Evolutionary conservation across 2,888 invertebrate genomes (phyloP).

Genomic region (Acronicta alni): DNA sequence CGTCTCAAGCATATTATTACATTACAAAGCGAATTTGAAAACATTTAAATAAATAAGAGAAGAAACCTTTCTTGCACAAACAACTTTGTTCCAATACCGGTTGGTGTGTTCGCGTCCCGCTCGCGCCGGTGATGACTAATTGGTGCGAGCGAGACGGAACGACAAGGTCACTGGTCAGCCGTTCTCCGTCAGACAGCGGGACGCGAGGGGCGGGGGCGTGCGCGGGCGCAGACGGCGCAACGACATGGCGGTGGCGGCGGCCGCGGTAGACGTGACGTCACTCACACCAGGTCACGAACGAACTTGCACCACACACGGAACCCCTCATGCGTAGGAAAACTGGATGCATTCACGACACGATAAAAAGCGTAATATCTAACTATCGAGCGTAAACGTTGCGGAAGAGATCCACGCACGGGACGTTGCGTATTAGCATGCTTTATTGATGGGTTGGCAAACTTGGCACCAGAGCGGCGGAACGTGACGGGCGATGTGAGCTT

Average conservation of each 20-base stretch:
- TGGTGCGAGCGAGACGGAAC: constrained; percentile 73
- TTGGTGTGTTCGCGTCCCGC: constrained; percentile 66
- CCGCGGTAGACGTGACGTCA: constrained; percentile 83
- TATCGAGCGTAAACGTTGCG: constrained; percentile 67
- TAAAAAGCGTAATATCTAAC: constrained; percentile 70
- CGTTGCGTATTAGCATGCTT: constrained; percentile 40
- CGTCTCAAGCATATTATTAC: constrained; percentile 72
- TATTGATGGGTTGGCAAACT: constrained; percentile 20
- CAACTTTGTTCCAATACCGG: constrained; percentile 79
- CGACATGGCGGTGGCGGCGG: constrained; percentile 73
- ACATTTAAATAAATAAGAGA: constrained; percentile 84
- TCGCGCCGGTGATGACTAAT: constrained; percentile 62
- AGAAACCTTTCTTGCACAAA: constrained; percentile 85
- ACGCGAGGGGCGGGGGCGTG: constrained; percentile 73
- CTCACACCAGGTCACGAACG: constrained; percentile 71
- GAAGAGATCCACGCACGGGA: constrained; percentile 59
- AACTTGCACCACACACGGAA: constrained; percentile 68
- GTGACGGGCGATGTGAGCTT: constrained; percentile 22
- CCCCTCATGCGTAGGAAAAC: constrained; percentile 84
- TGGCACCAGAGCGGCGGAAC: constrained; percentile 29
- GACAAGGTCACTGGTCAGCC: constrained; percentile 88
- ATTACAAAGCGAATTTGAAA: constrained; percentile 84
- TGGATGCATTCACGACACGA: constrained; percentile 75
- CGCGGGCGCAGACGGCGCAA: constrained; percentile 84
- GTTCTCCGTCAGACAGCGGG: constrained; percentile 84